Evolutionary conservation across 1,140 invertebrate genomes (phyloP), one percentile per base, ranked within the genome.

Genomic region (Musca vetustissima): DNA sequence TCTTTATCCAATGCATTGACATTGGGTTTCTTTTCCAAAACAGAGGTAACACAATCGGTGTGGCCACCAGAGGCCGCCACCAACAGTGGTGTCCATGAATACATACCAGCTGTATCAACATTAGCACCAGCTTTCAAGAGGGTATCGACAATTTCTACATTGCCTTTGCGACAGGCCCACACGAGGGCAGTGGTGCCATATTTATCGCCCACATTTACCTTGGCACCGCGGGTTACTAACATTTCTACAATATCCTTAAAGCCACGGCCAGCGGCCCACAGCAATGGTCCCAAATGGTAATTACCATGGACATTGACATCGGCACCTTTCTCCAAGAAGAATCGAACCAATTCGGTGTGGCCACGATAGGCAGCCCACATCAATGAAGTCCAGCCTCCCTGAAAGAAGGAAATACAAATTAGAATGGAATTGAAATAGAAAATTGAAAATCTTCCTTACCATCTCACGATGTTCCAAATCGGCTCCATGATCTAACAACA

Each of bases 331-430:
- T 95, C 90, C 65, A 99, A 83, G n/a, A 99, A 83, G 68, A 95
- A 81, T 36, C 87, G 86, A 17, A 94, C 96, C 69, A 93, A 87
- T 22, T 92, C 89, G 13, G 89, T 88, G 73, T 91, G 88, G 4
- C 95, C 95, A 83, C 97, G 96, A 81, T 99, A 99, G 8, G 93
- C 90, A 0, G 96, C 95, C 97, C 97, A 99, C 93, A 99, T 97
- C 48, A 99, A 86, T 1, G 96, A 87, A 2, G 96, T 96, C 97
- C 97, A 99, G 22, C 94, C 94, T 73, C 96, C 95, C 94, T 97
- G 36, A 25, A 1, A 28, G 43, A 28, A 1, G 43, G 36, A 24
- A 36, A 55, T n/a, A n/a, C n/a, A n/a, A n/a, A n/a, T n/a, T n/a
- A n/a, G n/a, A n/a, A n/a, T n/a, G n/a, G 32, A 43, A 3, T n/a